These are phyloP conservation scores for Diarsia mendica DNA, from an alignment of 2,888 invertebrate species.

Conservation along the genomic window DNA sequence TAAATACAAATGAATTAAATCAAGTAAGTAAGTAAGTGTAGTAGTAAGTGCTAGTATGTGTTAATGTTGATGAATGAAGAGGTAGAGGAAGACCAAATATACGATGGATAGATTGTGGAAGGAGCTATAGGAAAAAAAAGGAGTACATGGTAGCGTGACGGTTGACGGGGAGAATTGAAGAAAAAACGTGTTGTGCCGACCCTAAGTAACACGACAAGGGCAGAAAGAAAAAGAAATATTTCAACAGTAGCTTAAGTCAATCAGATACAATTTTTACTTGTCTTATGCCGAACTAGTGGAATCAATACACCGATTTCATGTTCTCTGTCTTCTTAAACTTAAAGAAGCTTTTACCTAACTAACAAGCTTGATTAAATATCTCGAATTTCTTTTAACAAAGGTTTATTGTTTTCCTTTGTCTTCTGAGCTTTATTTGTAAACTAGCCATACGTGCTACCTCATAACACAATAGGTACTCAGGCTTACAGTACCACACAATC, in stretches of 20 bases:
- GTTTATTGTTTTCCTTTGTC: background rate
- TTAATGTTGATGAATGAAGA: background rate
- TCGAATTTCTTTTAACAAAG: background rate
- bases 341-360: background rate
- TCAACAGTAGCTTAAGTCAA: background rate
- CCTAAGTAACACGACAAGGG: too few species aligned
- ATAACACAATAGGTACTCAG: conserved; percentile 3
- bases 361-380: background rate
- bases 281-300: background rate
- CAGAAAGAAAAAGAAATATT: background rate
- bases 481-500: conserved; percentile 15
- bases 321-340: background rate
- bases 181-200: too few species aligned
- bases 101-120: background rate
- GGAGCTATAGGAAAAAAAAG: too few species aligned
- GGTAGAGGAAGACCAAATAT: background rate
- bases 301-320: background rate
- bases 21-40: too few species aligned
- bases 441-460: background rate
- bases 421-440: background rate
- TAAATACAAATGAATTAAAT: too few species aligned
- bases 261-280: background rate
- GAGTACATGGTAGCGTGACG: too few species aligned
- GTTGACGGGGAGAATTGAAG: too few species aligned
- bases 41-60: too few species aligned